phyloP scores from a whole-genome alignment of 2,888 invertebrate species.

The Pachycephus smyrnensis region DNA sequence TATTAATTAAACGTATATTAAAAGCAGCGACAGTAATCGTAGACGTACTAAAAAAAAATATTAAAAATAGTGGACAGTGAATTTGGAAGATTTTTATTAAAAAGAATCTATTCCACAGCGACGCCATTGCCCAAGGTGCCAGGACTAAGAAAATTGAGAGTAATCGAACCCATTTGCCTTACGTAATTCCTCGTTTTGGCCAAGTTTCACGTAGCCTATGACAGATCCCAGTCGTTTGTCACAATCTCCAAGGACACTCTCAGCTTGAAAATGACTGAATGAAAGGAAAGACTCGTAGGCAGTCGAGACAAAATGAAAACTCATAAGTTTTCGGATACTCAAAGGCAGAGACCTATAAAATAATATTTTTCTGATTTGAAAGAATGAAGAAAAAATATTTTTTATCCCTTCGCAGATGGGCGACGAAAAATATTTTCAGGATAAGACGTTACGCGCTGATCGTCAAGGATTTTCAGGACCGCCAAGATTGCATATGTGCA shows the following conservation, averaged over 20 bases:
- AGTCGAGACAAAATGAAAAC: neutral
- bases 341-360: too few relatives aligned
- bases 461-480: too few relatives aligned
- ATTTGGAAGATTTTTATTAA: neutral
- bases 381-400: too few relatives aligned
- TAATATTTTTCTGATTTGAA: too few relatives aligned
- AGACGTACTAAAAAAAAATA: neutral
- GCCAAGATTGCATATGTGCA: neutral
- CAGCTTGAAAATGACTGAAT: neutral
- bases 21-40: neutral
- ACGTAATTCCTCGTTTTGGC: constrained; percentile 2
- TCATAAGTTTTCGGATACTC: neutral
- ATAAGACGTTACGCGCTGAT: too few relatives aligned
- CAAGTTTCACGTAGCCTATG: neutral
- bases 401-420: too few relatives aligned
- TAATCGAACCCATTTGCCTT: neutral
- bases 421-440: too few relatives aligned
- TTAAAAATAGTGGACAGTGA: neutral
- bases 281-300: neutral
- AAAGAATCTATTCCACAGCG: neutral
- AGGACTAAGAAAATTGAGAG: neutral
- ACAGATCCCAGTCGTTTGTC: neutral
- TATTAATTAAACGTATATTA: neutral
- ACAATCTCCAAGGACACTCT: neutral
- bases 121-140: neutral